Conservation (phyloP, 1,140 invertebrate species). For the Bombus confusus region DNA sequence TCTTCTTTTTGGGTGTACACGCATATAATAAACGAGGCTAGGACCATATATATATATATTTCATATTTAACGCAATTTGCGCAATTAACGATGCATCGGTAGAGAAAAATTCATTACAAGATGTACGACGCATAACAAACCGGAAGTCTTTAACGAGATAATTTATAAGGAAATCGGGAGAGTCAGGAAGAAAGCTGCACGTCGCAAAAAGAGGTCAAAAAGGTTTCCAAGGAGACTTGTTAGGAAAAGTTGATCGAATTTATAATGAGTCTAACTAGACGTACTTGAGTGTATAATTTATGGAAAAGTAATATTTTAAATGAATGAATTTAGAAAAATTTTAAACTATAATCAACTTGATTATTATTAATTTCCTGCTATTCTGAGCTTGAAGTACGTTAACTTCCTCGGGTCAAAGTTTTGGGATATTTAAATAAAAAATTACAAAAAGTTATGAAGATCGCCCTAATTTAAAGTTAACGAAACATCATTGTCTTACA, state of each 20-base stretch:
- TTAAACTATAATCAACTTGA: neutral
- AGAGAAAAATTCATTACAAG: neutral
- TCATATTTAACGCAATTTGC: neutral
- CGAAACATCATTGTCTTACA: too few species aligned
- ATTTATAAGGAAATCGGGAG: neutral
- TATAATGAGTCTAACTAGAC: neutral
- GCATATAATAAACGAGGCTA: neutral
- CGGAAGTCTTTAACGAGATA: constrained; percentile 3
- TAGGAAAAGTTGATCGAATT: constrained; percentile 7
- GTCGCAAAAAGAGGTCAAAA: too few species aligned
- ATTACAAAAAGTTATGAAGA: too few species aligned
- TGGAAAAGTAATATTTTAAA: neutral
- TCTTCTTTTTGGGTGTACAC: neutral
- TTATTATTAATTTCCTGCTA: neutral
- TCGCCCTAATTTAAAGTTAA: too few species aligned
- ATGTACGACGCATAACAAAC: neutral
- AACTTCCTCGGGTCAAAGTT: too few species aligned
- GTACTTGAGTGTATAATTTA: neutral
- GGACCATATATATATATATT: neutral
- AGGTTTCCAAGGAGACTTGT: neutral
- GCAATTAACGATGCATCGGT: neutral
- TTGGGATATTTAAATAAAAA: too few species aligned
- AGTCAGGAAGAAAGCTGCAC: neutral
- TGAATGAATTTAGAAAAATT: neutral
- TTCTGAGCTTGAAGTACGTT: too few species aligned